Evolutionary conservation across 2,113 vertebrate species (phyloP).

Genomic region (Indicator maculatus): DNA sequence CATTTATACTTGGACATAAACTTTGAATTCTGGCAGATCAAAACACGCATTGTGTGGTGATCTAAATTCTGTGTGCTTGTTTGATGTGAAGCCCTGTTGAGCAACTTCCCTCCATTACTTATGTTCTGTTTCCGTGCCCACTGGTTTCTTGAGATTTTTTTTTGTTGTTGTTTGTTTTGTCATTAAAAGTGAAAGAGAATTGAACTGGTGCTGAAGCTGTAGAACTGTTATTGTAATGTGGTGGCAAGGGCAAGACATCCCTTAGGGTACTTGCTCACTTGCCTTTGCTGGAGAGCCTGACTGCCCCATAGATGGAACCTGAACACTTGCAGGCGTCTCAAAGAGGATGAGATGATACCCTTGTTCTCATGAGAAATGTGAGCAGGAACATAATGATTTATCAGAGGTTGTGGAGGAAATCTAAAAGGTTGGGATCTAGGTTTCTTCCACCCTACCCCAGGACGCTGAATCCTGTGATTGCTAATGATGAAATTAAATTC

Average conservation of each 20-base stretch:
- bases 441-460: background rate
- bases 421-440: background rate
- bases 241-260: background rate
- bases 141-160: background rate
- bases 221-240: background rate
- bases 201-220: background rate
- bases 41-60: background rate
- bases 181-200: background rate
- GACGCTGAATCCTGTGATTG: background rate
- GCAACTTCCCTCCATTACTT: background rate
- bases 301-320: background rate
- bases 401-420: background rate
- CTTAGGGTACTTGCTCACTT: background rate
- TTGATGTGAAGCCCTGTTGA: background rate
- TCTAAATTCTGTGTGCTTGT: background rate
- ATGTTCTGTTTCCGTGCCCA: background rate
- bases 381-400: background rate
- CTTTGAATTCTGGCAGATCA: background rate
- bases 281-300: background rate
- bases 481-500: background rate
- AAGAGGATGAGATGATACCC: background rate
- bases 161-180: background rate
- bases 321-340: background rate
- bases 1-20: background rate
- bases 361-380: background rate